Base-by-base conservation (phyloP, 2,888 invertebrate genomes). In the Eurytoma californica region DNA sequence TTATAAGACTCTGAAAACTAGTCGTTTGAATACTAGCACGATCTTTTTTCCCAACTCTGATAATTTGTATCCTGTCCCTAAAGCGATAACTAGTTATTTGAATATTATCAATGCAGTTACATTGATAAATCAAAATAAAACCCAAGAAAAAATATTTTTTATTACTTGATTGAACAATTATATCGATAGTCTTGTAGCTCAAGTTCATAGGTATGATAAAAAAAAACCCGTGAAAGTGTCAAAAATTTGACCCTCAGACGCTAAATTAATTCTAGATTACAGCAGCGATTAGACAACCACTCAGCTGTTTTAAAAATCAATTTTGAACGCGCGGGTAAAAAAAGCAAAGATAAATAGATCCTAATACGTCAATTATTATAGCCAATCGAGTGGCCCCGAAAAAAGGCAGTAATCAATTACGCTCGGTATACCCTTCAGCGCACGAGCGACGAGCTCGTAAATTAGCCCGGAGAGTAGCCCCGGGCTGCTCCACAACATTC, bases 321-420 rank as follows among this genome's bases (percentile, higher is more conserved):
- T 39, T 39, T 9, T 1, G 9, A 9, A 39, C 9, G n/a, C 28
- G 0, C 16, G 61, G 9, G 3, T n/a, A 30, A 61, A 61, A 61
- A 61, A 61, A 3, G 7, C 39, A 30, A 30, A 61, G 30, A 61
- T n/a, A 63, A 63, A 63, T 63, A 63, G n/a, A 63, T 13, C 61
- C 39, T 30, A 39, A 63, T 39, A 63, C 61, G 61, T 30, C 39
- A 30, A 16, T 39, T 39, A 63, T 63, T 39, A n/a, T 16, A 16
- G 14, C 61, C 61, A 63, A 16, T 28, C 68, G 24, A 14, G 14
- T 14, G n/a, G 67, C 7, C n/a, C 20, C 28, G 39, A 55, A 57
- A 69, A 51, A 49, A 74, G 49, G 30, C 0, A 55, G 39, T 70
- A 73, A 67, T 74, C 66, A 74, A 74, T 74, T 74, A 66, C 63